These are phyloP conservation scores for Sebastes wilsoni DNA, from an alignment of 2,797 vertebrate genomes.

Conservation along the genomic window DNA sequence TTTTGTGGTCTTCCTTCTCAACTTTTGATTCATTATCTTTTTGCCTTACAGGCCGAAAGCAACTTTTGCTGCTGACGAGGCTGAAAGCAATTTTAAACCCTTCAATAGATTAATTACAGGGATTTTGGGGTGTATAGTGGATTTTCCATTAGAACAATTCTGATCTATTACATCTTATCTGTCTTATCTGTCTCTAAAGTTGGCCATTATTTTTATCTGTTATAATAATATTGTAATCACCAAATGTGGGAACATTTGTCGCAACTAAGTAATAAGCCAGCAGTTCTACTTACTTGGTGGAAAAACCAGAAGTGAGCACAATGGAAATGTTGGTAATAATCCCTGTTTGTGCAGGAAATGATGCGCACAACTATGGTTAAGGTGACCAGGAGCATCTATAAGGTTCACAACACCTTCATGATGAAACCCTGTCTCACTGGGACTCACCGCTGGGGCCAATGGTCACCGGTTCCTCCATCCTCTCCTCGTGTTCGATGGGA, in stretches of 20 bases:
- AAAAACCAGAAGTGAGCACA: not conserved
- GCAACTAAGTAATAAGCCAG: not conserved
- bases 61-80: not conserved
- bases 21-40: not conserved
- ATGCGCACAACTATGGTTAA: not conserved
- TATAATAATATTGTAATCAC: not conserved
- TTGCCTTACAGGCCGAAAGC: not conserved
- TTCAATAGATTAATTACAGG: not conserved
- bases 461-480: constrained; percentile 89
- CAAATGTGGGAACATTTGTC: not conserved
- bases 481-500: constrained; percentile 88
- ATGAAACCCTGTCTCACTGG: not conserved
- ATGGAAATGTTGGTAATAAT: not conserved
- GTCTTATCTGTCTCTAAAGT: not conserved
- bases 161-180: not conserved
- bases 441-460: constrained; percentile 91
- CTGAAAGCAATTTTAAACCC: not conserved
- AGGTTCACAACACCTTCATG: not conserved
- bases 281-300: not conserved
- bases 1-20: not conserved
- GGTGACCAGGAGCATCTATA: not conserved
- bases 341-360: not conserved
- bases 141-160: not conserved
- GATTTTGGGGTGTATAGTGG: not conserved
- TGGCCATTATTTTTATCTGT: not conserved